Evolutionary conservation across 2,888 invertebrate species (phyloP), one percentile per base, ranked within the genome.

Genomic region (Aporophyla lueneburgensis): DNA sequence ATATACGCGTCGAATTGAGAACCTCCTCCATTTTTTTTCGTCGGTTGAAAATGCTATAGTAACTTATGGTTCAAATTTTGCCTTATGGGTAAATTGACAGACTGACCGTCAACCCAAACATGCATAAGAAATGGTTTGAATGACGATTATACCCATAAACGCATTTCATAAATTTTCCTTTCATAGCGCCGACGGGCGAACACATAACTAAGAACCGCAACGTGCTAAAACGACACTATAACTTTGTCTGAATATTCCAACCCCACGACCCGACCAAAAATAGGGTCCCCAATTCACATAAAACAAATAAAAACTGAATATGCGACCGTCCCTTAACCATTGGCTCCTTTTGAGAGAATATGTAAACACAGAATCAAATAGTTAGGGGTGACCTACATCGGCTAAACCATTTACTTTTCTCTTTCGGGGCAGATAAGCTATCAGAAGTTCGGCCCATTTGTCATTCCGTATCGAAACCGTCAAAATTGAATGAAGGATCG

Each of bases 381-480:
- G 74, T 71, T 72, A 43, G 21, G 71, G 59, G 9, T 70, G 80
- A 76, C 85, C 77, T 71, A 84, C 75, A 77, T 84, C 1, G 33
- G 56, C 3, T 54, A 78, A 80, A 82, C 59, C 70, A 78, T 84
- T 82, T 78, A 68, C 62, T 78, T 80, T 80, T 69, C 56, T 69
- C 51, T 71, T 75, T 74, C 10, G 19, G 27, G 40, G 40, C 33
- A 49, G 62, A 62, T 46, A 54, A 7, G 67, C 40, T 72, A 73
- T 68, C 65, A 62, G 65, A 83, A 76, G 51, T 81, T 66, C 71
- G 9, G 33, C 16, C 79, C 61, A 75, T 79, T 69, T 59, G 14
- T 81, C 77, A 71, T 70, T 61, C 54, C 12, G 40, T 67, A 72
- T 71, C 49, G 58, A 63, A 16, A 61, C 40, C 53, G 58, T 74